Conservation (phyloP, 37 sponge, comb jelly and placozoan genomes). For the Ianthella basta region DNA sequence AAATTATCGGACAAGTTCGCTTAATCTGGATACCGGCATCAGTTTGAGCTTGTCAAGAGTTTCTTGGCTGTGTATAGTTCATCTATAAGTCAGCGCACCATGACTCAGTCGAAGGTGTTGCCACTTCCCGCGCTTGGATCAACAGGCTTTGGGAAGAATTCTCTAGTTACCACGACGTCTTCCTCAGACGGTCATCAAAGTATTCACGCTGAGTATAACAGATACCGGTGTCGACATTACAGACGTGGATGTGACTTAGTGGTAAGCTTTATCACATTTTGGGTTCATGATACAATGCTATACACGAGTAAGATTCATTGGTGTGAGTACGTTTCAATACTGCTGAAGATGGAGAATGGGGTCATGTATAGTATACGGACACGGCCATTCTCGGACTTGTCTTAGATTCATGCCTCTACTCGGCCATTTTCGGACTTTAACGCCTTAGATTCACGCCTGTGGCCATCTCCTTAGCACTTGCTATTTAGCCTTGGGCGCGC, state of each 20-base stretch:
- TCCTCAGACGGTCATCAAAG: too few species aligned
- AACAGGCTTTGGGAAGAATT: too few species aligned
- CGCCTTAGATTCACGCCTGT: background rate
- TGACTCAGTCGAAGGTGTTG: too few species aligned
- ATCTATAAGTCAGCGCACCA: too few species aligned
- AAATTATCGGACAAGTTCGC: too few species aligned
- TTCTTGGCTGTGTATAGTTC: too few species aligned
- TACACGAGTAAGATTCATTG: background rate
- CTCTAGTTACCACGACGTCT: too few species aligned
- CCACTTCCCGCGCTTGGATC: too few species aligned
- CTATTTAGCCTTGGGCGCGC: background rate
- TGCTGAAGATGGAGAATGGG: background rate
- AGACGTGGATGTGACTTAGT: conserved; percentile 13
- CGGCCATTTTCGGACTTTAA: background rate
- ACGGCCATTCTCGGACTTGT: background rate
- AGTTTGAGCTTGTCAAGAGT: too few species aligned
- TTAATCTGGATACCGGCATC: too few species aligned
- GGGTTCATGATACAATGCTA: background rate
- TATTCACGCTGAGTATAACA: background rate
- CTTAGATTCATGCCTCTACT: background rate
- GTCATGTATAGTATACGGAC: background rate
- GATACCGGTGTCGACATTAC: background rate
- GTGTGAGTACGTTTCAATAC: background rate
- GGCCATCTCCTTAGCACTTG: background rate
- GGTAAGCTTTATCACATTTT: background rate